Evolutionary conservation across 2,888 invertebrate species (phyloP), one percentile per base, ranked within the genome.

Genomic region (Trisateles emortualis): DNA sequence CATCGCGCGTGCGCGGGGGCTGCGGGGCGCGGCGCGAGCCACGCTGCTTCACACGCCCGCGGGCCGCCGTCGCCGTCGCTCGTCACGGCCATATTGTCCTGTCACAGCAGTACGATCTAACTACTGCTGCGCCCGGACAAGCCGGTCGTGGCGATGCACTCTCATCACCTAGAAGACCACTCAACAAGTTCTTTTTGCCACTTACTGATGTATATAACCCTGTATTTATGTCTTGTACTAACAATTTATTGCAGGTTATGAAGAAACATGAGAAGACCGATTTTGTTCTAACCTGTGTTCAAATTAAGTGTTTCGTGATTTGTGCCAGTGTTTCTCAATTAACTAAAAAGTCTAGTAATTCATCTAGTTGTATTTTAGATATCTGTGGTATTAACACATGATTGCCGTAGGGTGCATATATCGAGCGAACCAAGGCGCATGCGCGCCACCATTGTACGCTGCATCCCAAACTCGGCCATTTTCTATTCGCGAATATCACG

Each of bases 121-220:
- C 94, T 97, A 97, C 97, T 97, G 97, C 96, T 97, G 97, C 95
- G 95, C 94, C 96, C 95, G 97, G 97, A 97, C 97, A 97, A 97
- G 78, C 81, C 84, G 91, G 89, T 64, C 76, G 84, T 74, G 84
- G 76, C 68, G 83, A 72, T 64, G 90, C 90, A 70, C 53, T 50
- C 78, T 52, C 59, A 59, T 59, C 63, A 54, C 33, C n/a, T 26
- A 35, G 56, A 61, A 61, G 56, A 62, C 16, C 41, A 50, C 1
- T 29, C 42, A 42, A 52, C 13, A 36, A 40, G 16, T 11, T 16
- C 30, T n/a, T n/a, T n/a, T n/a, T 3, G 13, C 19, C 45, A 57
- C 33, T 57, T 46, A 30, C 14, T 53, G 22, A 32, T n/a, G 8
- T 19, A 26, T 32, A 26, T 32, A 29, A 30, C 11, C 2, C 10